phyloP scores from a whole-genome alignment of 2,888 invertebrate genomes.

The Machimus rusticus region DNA sequence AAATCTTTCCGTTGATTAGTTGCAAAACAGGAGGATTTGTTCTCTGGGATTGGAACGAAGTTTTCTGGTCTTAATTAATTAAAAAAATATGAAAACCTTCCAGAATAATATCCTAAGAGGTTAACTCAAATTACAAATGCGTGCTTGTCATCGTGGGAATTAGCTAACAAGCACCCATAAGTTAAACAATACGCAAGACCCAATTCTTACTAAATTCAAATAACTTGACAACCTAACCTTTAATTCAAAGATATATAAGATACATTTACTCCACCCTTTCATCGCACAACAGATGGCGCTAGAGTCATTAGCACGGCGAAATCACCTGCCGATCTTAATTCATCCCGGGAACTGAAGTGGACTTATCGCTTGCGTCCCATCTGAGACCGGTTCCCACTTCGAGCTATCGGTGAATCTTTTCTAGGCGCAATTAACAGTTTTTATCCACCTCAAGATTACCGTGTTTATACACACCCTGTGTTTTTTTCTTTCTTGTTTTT shows the following conservation, averaged over 20 bases:
- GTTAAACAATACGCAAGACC: background rate
- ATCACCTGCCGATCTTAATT: background rate
- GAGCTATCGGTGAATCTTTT: background rate
- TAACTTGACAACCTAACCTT: background rate
- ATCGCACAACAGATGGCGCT: background rate
- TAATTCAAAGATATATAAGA: background rate
- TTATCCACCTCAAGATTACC: background rate
- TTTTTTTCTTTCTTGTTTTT: background rate
- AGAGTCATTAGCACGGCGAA: background rate
- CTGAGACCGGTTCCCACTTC: background rate
- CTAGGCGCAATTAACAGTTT: conserved; percentile 11
- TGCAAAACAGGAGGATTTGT: no score
- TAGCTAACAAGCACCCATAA: background rate
- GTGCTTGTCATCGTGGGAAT: no score
- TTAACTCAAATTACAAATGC: no score
- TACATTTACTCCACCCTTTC: background rate
- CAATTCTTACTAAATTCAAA: background rate
- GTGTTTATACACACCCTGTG: background rate
- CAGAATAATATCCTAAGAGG: no score
- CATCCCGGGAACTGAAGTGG: background rate
- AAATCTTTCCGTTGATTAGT: no score
- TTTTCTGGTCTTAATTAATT: no score
- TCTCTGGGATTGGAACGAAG: no score
- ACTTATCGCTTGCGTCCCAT: background rate
- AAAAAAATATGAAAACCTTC: no score